A percentile compares a stretch with the other conserved stretches of the same genome.
Evolutionary conservation across 2,888 invertebrate species (phyloP).

Genomic region (Oxytorus armatus): DNA sequence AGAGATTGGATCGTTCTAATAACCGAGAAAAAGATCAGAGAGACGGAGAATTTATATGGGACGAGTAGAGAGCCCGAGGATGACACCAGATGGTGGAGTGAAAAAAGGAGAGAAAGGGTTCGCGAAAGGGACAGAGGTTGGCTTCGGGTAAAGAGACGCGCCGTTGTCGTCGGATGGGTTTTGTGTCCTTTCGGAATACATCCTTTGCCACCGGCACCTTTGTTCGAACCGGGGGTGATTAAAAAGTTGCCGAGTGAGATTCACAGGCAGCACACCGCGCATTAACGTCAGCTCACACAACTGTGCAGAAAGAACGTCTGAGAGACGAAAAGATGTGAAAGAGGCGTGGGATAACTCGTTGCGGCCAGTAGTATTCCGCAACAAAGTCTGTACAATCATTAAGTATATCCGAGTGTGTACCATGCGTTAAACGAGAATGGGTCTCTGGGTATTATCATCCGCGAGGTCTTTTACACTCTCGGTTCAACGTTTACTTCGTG

Average conservation of each 20-base stretch:
- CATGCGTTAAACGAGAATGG: constrained; percentile 69
- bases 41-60: constrained; percentile 1
- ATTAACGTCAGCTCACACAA: constrained; percentile 34
- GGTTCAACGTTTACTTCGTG: constrained; percentile 26
- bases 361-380: constrained; percentile 66
- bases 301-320: constrained; percentile 44
- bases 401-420: constrained; percentile 73
- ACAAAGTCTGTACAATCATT: constrained; percentile 72
- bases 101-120: constrained; percentile 38
- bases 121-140: constrained; percentile 29
- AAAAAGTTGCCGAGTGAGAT: constrained; percentile 78
- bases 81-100: constrained; percentile 40
- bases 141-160: constrained; percentile 46
- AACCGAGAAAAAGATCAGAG: constrained; percentile 60
- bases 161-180: constrained; percentile 62
- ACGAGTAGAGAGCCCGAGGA: constrained; percentile 31
- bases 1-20: constrained; percentile 68
- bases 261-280: constrained; percentile 32
- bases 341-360: constrained; percentile 73
- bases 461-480: constrained; percentile 57
- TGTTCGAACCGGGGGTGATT: constrained; percentile 78
- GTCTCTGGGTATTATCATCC: constrained; percentile 72
- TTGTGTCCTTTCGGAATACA: constrained; percentile 68
- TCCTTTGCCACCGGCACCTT: constrained; percentile 74
- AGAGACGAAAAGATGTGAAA: constrained; percentile 66